These are phyloP conservation scores for Chalcis sispes DNA, from an alignment of 2,888 invertebrate species.

Conservation along the genomic window DNA sequence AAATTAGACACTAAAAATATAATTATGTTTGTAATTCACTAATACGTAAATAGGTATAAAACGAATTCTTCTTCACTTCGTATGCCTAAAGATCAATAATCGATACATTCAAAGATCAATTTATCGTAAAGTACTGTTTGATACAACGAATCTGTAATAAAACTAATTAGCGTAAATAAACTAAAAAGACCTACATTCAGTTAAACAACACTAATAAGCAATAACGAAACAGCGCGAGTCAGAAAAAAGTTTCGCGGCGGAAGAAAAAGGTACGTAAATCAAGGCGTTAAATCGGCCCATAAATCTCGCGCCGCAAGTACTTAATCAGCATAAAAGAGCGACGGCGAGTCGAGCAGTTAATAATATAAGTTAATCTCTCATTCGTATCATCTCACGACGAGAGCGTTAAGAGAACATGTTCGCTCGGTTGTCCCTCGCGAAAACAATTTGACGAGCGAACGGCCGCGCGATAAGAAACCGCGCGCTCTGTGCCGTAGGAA, in stretches of 20 bases:
- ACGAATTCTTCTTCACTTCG: no score
- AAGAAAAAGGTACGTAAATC: slow-evolving; percentile 42
- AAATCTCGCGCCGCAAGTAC: slow-evolving; percentile 38
- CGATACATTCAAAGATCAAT: no score
- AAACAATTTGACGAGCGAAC: slow-evolving; percentile 52
- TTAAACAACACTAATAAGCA: neutral
- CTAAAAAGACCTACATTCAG: no score
- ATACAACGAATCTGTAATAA: no score
- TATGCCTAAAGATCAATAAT: no score
- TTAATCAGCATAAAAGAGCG: slow-evolving; percentile 51
- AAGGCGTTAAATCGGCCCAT: slow-evolving; percentile 34
- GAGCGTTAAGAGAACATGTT: neutral
- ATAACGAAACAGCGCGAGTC: neutral
- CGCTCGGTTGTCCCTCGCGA: slow-evolving; percentile 23
- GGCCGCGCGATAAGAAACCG: slow-evolving; percentile 36
- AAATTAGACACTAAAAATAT: no score
- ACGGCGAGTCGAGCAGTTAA: neutral
- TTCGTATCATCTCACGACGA: slow-evolving; percentile 41
- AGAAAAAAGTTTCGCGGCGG: slow-evolving; percentile 3
- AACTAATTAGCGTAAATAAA: no score
- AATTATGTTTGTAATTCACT: no score
- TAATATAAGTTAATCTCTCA: slow-evolving; percentile 47
- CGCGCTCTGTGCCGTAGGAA: neutral
- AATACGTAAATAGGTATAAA: no score
- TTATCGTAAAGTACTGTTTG: no score